Base-by-base conservation (phyloP, 1,140 invertebrate species). In the Anastrepha obliqua region DNA sequence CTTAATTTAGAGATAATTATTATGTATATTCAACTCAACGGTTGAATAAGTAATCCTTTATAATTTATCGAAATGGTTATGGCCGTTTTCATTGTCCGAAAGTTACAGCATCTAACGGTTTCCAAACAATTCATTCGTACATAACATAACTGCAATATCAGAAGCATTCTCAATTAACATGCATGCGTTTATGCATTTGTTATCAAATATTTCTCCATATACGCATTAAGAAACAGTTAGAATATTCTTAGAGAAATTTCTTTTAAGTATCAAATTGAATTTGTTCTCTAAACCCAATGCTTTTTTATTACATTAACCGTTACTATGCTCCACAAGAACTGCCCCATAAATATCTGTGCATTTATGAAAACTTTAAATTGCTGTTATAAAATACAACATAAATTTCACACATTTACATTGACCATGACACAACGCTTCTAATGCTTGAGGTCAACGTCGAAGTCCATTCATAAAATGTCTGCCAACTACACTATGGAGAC, bases 371-470 rank as follows among this genome's bases (percentile, higher is more conserved):
- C 2, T 51, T 81, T 20, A 39, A 67, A 39, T 11, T 55, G n/a
- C 74, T 29, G 17, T 55, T n/a, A n/a, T 55, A 7, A 20, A 5
- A 55, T 55, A 29, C n/a, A 55, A 81, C 74, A 81, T 47, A 17
- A 81, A 8, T 58, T 44, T 81, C 44, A 81, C 9, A 20, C n/a
- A 20, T 55, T 81, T 11, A 55, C 74, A 81, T 20, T 81, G 74
- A 81, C 74, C 74, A 15, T 81, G 74, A 81, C 74, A 81, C 74
- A 0, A 47, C 74, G 13, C 8, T 3, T 29, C 44, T 55, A 9
- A 5, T 8, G 3, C 17, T 3, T 81, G 47, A 81, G 74, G 44
- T 81, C 74, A 81, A 55, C 74, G n/a, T 29, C 3, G 4, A n/a
- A n/a, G 2, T 0, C 0, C 74, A 55, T 81, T 81, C 74, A 55